Evolutionary conservation across 2,888 invertebrate genomes (phyloP).

Genomic region (Cordilura impudica): DNA sequence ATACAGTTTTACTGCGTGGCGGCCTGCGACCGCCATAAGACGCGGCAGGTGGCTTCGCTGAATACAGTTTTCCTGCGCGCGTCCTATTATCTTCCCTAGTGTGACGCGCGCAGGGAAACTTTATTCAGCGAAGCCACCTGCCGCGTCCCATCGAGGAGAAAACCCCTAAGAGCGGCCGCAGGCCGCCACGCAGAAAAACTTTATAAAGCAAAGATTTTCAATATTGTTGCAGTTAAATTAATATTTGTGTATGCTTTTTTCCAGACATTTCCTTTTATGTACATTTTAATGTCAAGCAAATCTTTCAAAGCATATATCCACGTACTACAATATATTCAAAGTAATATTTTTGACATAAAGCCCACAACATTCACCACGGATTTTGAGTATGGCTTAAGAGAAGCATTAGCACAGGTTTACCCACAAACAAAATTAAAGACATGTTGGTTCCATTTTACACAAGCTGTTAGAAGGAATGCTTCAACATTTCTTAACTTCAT

Average conservation of each 20-base stretch:
- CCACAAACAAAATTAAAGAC: constrained; percentile 22
- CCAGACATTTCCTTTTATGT: constrained; percentile 39
- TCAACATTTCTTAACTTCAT: constrained; percentile 21
- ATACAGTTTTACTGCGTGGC: no score
- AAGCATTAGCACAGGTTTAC: constrained; percentile 19
- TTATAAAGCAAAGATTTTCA: background rate
- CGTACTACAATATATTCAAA: constrained; percentile 28
- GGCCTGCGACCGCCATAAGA: no score
- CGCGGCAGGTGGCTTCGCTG: no score
- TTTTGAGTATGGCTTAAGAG: constrained; percentile 17
- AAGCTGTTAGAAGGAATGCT: constrained; percentile 40
- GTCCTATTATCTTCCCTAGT: no score
- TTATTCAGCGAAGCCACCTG: no score
- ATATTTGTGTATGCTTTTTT: constrained; percentile 32
- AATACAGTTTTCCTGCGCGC: background rate
- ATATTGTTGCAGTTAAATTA: constrained; percentile 8
- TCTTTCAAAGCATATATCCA: constrained; percentile 21
- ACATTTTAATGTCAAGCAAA: no score
- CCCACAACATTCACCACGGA: constrained; percentile 29
- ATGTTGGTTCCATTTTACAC: constrained; percentile 28
- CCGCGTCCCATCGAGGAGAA: no score
- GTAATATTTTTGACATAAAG: constrained; percentile 33
- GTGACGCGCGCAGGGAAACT: no score
- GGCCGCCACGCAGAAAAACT: no score
- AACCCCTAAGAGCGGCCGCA: no score